Conservation (phyloP, 37 sponge, comb jelly and placozoan species). For the Lycopodina hypogea region DNA sequence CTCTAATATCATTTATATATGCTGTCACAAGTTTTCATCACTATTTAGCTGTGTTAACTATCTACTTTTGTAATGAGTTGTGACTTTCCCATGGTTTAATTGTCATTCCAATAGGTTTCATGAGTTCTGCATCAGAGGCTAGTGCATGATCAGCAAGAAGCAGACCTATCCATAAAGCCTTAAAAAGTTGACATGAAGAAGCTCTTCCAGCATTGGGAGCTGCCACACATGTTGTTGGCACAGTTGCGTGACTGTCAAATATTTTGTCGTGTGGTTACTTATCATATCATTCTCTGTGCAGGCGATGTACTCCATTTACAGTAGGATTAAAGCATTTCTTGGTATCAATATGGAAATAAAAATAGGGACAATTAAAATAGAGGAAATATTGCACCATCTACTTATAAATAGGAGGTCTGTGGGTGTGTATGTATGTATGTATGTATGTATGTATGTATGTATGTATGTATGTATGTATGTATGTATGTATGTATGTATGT, state of each 20-base stretch:
- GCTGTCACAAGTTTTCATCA: neutral
- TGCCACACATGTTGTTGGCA: slow-evolving; percentile 92
- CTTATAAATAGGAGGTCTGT: no score
- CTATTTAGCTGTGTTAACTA: neutral
- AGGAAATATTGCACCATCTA: no score
- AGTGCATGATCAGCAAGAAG: slow-evolving; percentile 99
- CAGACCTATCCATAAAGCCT: slow-evolving; percentile 98
- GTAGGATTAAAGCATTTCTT: no score
- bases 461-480: no score
- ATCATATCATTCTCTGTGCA: slow-evolving; percentile 77
- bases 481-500: no score
- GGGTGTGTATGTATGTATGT: no score
- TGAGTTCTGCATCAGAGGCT: slow-evolving; percentile 98
- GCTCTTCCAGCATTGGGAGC: slow-evolving; percentile 96
- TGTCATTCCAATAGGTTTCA: slow-evolving; percentile 70
- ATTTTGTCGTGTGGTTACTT: slow-evolving; percentile 97
- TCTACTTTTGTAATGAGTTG: neutral
- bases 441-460: no score
- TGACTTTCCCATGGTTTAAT: neutral
- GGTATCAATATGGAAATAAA: neutral
- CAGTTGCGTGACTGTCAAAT: slow-evolving; percentile 88
- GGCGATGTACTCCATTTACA: slow-evolving; percentile 71
- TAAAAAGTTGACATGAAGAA: slow-evolving; percentile 94
- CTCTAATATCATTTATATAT: no score
- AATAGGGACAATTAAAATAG: neutral